Conservation (phyloP, 2,888 invertebrate species). For the Iselma pallidipennis region DNA sequence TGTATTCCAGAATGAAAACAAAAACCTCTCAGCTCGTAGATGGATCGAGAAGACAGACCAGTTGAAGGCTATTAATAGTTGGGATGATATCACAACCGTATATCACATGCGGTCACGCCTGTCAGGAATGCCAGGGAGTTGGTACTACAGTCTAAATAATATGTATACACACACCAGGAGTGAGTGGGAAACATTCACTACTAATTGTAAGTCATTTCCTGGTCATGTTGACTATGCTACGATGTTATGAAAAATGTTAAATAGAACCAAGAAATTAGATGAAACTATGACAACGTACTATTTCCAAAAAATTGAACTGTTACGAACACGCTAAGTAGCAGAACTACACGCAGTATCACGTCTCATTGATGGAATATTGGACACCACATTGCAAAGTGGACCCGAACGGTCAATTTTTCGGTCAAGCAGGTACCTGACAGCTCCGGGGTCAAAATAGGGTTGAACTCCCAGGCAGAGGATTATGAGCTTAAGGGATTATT, state of each 20-base stretch:
- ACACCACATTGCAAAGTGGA: slow-evolving; percentile 18
- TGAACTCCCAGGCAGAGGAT: no score
- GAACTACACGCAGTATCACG: slow-evolving; percentile 19
- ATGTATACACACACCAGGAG: slow-evolving; percentile 28
- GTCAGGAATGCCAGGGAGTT: slow-evolving; percentile 26
- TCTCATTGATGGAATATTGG: slow-evolving; percentile 19
- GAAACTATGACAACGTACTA: slow-evolving; percentile 18
- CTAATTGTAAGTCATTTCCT: slow-evolving; percentile 23
- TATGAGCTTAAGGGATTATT: no score
- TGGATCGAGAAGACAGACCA: slow-evolving; percentile 24
- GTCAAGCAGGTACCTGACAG: no score
- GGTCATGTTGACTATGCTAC: slow-evolving; percentile 22
- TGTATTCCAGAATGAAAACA: slow-evolving; percentile 18
- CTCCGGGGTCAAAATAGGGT: no score
- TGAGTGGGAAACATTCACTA: slow-evolving; percentile 24
- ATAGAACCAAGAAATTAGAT: slow-evolving; percentile 9
- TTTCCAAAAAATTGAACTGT: slow-evolving; percentile 12
- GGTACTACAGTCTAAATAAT: slow-evolving; percentile 24
- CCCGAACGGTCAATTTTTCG: no score
- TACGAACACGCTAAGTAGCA: slow-evolving; percentile 12
- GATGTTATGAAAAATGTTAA: slow-evolving; percentile 17
- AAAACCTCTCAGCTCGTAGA: slow-evolving; percentile 8
- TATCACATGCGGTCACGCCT: slow-evolving; percentile 27
- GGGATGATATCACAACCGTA: slow-evolving; percentile 20
- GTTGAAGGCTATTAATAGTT: slow-evolving; percentile 13